Conservation (phyloP, 2,113 vertebrate species). For the Buteo buteo region DNA sequence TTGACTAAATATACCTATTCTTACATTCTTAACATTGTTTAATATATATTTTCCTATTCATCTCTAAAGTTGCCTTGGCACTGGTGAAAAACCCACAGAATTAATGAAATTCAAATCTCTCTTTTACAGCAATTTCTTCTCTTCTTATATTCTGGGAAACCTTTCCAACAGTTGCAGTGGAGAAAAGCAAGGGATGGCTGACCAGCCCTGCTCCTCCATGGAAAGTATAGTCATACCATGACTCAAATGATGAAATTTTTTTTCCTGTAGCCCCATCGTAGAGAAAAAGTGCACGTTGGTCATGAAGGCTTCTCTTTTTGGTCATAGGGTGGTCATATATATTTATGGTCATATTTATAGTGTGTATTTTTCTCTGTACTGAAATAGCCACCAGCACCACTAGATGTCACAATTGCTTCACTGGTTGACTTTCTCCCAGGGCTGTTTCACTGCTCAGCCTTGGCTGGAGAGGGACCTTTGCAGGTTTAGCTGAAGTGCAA, state of each 20-base stretch:
- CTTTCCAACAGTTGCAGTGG: neutral
- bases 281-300: neutral
- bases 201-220: neutral
- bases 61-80: neutral
- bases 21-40: neutral
- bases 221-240: neutral
- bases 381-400: neutral
- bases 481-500: neutral
- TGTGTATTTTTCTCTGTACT: neutral
- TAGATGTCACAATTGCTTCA: conserved; percentile 32
- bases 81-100: neutral
- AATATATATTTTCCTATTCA: neutral
- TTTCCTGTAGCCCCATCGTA: neutral
- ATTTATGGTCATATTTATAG: neutral
- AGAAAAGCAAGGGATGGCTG: neutral
- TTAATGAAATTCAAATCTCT: neutral
- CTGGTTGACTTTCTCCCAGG: neutral
- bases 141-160: neutral
- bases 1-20: neutral
- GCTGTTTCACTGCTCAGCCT: neutral
- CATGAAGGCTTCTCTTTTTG: neutral
- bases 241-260: neutral
- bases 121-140: neutral
- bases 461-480: neutral
- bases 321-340: neutral